Base-by-base conservation (phyloP, 2,888 invertebrate genomes). In the Sesia apiformis region DNA sequence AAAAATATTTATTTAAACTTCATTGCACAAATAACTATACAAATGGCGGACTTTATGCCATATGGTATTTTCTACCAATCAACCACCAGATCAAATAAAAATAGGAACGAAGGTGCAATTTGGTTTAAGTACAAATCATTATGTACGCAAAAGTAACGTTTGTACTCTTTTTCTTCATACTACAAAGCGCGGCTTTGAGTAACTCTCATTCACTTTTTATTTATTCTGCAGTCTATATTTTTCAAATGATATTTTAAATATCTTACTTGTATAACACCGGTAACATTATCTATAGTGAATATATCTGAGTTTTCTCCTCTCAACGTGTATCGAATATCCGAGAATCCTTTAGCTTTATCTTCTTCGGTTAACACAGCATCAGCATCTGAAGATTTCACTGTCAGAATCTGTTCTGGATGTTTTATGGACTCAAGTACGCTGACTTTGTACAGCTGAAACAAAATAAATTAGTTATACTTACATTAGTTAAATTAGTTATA, bases 281-380 rank as follows among this genome's bases (percentile, higher is more conserved):
- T 93, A 0, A 89, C 63, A 39, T 92, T 90, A 69, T 96, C 92
- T 42, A 96, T 94, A 4, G 89, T 91, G 64, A 97, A 96, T 4
- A 94, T 79, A 60, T 93, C 92, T 0, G 94, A 92, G 66, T 93
- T 93, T 66, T 95, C 94, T 39, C 95, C 95, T 50, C 92, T 91
- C 39, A 97, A 71, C 0, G 92, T 90, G 66, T 96, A 97, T 49
- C 91, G 77, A 3, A 97, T 89, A 55, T 92, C 91, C 0, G 95
- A 94, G 67, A 91, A 95, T 0, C 94, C 94, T 54, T 90, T 84
- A 0, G 76, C 73, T 63, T 87, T 85, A 59, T 92, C 92, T 41
- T 84, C 80, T 5, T 90, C 90, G 0, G 91, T 92, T 3, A 91
- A 63, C 0, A 93, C 90, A 4, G 91, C 92, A 69, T 95, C 94